These are phyloP conservation scores for Sarcoramphus papa DNA, from an alignment of 2,797 vertebrate species.

Conservation along the genomic window DNA sequence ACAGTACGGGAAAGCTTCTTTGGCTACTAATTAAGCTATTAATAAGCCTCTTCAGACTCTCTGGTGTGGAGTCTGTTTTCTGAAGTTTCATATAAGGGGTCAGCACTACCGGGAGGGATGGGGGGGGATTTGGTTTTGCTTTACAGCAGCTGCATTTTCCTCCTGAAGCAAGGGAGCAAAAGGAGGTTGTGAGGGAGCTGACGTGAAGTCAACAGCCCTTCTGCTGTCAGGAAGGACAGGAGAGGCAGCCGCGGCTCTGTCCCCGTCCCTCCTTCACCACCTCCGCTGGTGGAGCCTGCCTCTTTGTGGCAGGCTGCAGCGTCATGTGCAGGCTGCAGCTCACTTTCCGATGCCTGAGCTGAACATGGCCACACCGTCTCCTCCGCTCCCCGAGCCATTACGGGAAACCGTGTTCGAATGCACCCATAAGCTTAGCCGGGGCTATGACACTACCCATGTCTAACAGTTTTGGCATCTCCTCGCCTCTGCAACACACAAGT, in stretches of 20 bases:
- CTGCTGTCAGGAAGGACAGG: not conserved
- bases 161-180: not conserved
- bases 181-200: not conserved
- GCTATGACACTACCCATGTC: not conserved
- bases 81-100: not conserved
- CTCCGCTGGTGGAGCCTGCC: not conserved
- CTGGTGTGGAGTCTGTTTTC: not conserved
- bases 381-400: not conserved
- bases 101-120: not conserved
- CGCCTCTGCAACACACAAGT: not conserved
- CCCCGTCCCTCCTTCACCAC: not conserved
- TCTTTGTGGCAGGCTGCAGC: constrained; percentile 19
- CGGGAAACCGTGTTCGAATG: not conserved
- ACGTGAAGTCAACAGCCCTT: not conserved
- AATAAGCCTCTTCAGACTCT: not conserved
- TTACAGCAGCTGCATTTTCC: not conserved
- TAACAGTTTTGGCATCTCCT: not conserved
- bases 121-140: not conserved
- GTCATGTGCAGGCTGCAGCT: not conserved
- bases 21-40: not conserved
- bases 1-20: not conserved
- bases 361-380: not conserved
- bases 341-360: not conserved
- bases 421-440: not conserved
- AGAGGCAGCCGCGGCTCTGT: not conserved